These are phyloP conservation scores for Eristalis pertinax DNA, from an alignment of 2,888 invertebrate species.

Conservation along the genomic window DNA sequence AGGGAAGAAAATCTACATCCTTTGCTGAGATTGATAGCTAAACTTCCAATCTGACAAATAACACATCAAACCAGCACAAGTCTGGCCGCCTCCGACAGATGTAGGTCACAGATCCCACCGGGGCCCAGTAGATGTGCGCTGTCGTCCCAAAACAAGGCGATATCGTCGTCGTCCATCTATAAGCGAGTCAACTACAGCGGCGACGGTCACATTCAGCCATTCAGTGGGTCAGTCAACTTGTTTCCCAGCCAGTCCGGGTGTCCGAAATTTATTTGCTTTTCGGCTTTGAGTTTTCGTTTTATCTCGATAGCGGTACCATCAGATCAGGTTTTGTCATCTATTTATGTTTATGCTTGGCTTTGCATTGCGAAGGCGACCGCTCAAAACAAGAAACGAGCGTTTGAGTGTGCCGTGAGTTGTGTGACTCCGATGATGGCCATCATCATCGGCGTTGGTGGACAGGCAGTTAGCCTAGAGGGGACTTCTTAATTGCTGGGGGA, in stretches of 20 bases:
- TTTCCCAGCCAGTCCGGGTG: slow-evolving; percentile 27
- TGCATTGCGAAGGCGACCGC: neutral
- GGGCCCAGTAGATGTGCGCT: neutral
- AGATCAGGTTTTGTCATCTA: slow-evolving; percentile 50
- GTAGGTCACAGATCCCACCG: slow-evolving; percentile 58
- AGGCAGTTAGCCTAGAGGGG: neutral
- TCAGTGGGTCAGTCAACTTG: slow-evolving; percentile 69
- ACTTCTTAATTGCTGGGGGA: neutral
- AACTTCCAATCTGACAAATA: neutral
- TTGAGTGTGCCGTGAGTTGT: slow-evolving; percentile 1
- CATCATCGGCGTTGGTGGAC: slow-evolving; percentile 7
- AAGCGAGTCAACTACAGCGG: neutral
- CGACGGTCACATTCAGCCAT: slow-evolving; percentile 13
- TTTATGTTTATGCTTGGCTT: slow-evolving; percentile 19
- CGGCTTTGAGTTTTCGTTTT: slow-evolving; percentile 19
- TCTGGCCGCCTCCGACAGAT: slow-evolving; percentile 21
- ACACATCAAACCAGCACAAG: slow-evolving; percentile 36
- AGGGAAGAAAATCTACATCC: slow-evolving; percentile 32
- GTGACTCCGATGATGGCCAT: neutral
- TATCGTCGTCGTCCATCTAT: slow-evolving; percentile 14
- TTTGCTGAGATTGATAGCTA: neutral
- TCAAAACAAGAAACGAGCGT: neutral
- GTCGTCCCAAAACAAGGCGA: slow-evolving; percentile 40
- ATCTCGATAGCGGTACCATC: slow-evolving; percentile 44
- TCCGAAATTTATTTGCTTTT: slow-evolving; percentile 32